Percentiles rank a stretch among this genome's conserved stretches.
phyloP scores from a whole-genome alignment of 2,888 invertebrate genomes.

The Volucella inflata region DNA sequence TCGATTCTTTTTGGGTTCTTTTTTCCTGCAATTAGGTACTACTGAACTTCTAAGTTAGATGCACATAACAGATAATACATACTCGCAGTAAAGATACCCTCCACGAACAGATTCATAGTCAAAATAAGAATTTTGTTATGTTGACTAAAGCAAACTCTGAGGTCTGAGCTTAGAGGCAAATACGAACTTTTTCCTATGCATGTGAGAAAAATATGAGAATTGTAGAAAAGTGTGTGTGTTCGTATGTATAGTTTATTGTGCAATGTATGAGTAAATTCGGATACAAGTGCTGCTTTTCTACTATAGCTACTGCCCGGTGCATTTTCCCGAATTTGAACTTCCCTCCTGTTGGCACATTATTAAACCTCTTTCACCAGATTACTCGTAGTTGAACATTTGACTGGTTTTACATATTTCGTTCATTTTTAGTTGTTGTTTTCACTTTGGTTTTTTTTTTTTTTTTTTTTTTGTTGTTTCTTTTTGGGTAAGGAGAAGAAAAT shows the following conservation, averaged over 20 bases:
- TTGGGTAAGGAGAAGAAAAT: slow-evolving; percentile 57
- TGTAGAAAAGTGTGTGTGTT: slow-evolving; percentile 41
- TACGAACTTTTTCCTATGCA: slow-evolving; percentile 56
- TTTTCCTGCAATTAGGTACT: slow-evolving; percentile 39
- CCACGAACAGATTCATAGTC: slow-evolving; percentile 64
- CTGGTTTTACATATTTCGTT: slow-evolving; percentile 59
- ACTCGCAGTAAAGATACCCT: slow-evolving; percentile 41
- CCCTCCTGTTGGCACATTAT: slow-evolving; percentile 57
- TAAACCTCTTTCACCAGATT: slow-evolving; percentile 68
- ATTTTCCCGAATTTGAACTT: slow-evolving; percentile 63
- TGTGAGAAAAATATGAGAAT: slow-evolving; percentile 62
- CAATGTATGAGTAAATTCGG: slow-evolving; percentile 52
- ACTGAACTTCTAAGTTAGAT: slow-evolving; percentile 55
- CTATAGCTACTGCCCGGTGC: slow-evolving; percentile 42
- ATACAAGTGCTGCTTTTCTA: slow-evolving; percentile 62
- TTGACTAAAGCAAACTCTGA: slow-evolving; percentile 44
- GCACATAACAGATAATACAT: slow-evolving; percentile 51
- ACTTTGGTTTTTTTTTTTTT: slow-evolving; percentile 47
- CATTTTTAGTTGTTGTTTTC: slow-evolving; percentile 51
- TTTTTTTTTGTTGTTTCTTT: slow-evolving; percentile 34
- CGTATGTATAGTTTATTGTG: slow-evolving; percentile 17
- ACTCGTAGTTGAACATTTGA: slow-evolving; percentile 53
- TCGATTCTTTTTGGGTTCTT: slow-evolving; percentile 57
- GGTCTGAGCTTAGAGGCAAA: slow-evolving; percentile 43
- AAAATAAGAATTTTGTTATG: slow-evolving; percentile 71